These are phyloP conservation scores for Trachelus troglodyta DNA, from an alignment of 2,888 invertebrate genomes.

Conservation along the genomic window DNA sequence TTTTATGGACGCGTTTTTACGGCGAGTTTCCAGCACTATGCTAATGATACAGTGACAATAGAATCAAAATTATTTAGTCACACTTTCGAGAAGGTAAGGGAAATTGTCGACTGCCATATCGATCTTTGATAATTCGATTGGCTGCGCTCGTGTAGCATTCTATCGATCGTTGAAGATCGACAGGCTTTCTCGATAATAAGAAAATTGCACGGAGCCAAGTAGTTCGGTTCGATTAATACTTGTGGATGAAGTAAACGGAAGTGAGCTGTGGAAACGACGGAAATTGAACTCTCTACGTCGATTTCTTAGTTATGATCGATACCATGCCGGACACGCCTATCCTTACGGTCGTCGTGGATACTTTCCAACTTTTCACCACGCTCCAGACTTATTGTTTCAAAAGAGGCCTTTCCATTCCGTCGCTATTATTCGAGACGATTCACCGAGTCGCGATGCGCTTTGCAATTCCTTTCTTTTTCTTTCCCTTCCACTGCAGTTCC, in stretches of 20 bases:
- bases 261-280: not conserved
- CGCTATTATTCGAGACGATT: not conserved
- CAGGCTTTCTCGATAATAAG: slow-evolving; percentile 12
- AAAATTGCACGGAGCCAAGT: not conserved
- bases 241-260: not conserved
- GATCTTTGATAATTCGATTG: not conserved
- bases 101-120: not conserved
- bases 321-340: not conserved
- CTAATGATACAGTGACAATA: not conserved
- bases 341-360: not conserved
- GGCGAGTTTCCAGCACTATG: not conserved
- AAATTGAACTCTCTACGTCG: not conserved
- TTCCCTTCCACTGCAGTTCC: not conserved
- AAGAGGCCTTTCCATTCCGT: not conserved
- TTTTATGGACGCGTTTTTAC: not conserved
- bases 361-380: slow-evolving; percentile 25
- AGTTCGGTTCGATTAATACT: not conserved
- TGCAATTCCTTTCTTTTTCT: not conserved
- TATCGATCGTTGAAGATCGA: not conserved
- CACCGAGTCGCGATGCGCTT: slow-evolving; percentile 4
- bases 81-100: not conserved
- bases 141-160: not conserved
- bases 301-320: not conserved
- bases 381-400: not conserved
- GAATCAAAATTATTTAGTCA: not conserved